phyloP scores from a whole-genome alignment of 53 echinoderm and acorn worm genomes.

The Holothuria scabra region DNA sequence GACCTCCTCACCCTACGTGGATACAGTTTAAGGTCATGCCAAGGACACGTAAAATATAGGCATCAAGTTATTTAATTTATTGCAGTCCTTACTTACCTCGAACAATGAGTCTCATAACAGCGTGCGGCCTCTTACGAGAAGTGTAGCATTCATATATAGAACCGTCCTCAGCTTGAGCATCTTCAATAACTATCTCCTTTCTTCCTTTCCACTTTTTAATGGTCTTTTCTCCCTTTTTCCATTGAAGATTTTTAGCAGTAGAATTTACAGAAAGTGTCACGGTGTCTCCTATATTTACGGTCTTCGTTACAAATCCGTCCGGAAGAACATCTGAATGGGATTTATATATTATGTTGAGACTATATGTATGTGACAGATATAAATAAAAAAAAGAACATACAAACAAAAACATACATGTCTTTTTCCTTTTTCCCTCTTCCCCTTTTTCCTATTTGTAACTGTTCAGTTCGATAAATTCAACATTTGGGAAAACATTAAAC shows the following conservation, averaged over 20 bases:
- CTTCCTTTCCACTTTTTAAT: not conserved
- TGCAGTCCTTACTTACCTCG: not conserved
- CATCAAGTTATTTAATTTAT: no score
- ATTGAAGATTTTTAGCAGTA: not conserved
- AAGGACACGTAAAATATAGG: no score
- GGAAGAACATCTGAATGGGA: not conserved
- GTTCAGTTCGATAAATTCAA: no score
- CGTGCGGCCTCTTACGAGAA: not conserved
- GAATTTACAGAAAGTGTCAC: conserved; percentile 1
- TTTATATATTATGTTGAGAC: no score
- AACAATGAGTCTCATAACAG: conserved; percentile 15
- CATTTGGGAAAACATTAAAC: no score
- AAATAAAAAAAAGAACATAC: no score
- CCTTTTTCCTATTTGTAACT: no score
- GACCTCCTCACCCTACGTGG: no score
- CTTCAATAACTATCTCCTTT: not conserved
- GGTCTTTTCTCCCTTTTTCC: not conserved
- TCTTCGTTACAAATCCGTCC: not conserved
- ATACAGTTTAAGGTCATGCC: no score
- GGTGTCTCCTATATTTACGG: not conserved
- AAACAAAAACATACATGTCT: no score
- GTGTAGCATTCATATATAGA: not conserved
- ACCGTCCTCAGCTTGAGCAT: not conserved
- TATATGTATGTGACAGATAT: no score
- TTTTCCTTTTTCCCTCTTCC: no score